phyloP scores from a whole-genome alignment of 35 echinoderm and acorn worm genomes.

The Holothuria glaberrima region DNA sequence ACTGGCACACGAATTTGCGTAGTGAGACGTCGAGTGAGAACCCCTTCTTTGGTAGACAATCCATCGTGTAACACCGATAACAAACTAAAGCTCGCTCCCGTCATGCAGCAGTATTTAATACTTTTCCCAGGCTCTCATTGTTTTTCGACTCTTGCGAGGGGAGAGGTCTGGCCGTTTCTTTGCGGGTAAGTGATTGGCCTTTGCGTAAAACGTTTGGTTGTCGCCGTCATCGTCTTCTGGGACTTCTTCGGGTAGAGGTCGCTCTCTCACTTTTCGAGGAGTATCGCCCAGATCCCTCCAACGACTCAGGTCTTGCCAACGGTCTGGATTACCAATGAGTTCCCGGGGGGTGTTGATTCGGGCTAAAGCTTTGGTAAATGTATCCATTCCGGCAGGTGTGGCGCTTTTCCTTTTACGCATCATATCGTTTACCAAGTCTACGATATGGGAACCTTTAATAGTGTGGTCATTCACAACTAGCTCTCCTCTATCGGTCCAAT shows the following conservation, averaged over 20 bases:
- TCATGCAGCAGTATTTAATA: not conserved
- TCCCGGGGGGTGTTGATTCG: not conserved
- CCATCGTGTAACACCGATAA: not conserved
- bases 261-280: not conserved
- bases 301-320: not conserved
- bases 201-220: not conserved
- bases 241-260: not conserved
- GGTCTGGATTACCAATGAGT: not conserved
- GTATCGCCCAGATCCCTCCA: not conserved
- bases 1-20: not conserved
- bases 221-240: not conserved
- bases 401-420: conserved; percentile 14
- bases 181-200: not conserved
- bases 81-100: too few relatives aligned
- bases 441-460: conserved; percentile 18
- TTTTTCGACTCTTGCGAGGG: not conserved
- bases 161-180: not conserved
- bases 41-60: not conserved
- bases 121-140: conserved; percentile 9
- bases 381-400: not conserved
- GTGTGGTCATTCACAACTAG: not conserved
- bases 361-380: conserved; percentile 4
- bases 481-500: conserved; percentile 28
- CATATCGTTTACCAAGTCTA: conserved; percentile 35
- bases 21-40: not conserved